Evolutionary conservation across 2,113 vertebrate species (phyloP), one percentile per base, ranked within the genome.

Genomic region (Carassius gibelio): DNA sequence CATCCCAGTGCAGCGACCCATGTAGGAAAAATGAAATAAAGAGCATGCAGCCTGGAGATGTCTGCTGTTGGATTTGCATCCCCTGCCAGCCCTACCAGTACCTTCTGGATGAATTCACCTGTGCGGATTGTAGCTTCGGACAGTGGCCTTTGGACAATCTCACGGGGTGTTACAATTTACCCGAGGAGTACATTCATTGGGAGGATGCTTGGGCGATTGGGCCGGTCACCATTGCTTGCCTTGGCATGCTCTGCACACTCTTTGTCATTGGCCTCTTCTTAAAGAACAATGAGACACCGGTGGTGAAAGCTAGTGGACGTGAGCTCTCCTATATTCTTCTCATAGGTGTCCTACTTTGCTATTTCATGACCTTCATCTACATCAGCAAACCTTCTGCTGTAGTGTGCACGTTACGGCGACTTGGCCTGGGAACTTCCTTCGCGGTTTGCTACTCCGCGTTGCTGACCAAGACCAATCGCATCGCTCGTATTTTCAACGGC

Each of bases 1-100:
- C 97, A 8, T 99, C 98, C 15, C 97, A 99, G 93, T 99, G 98
- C 91, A 99, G 98, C 0, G 98, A 99, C 89, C 98, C 98, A 80
- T 99, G 98, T 93, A 96, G 93, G 90, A 97, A 96, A 93, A 97
- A 99, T 0, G 98, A 99, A 90, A 94, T 98, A 81, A 99, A 99
- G 92, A 99, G 98, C 79, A 96, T 98, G 95, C 98, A 99, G 91
- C 98, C 98, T 0, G 98, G 98, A 1, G 98, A 99, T 48, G 97
- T 98, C n/a, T 99, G 98, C 92, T 99, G 98, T 91, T 99, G 98
- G 98, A 96, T 99, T 90, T 99, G 98, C 89, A 99, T 98, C 75
- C 95, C 97, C 10, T 99, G 98, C 91, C 98, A 99, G 91, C 93
- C 97, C 30, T 98, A 97, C 0, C 97, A 99, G 90, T 99, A 97